Evolutionary conservation across 2,888 invertebrate genomes (phyloP).

Genomic region (Carterocephalus palaemon): DNA sequence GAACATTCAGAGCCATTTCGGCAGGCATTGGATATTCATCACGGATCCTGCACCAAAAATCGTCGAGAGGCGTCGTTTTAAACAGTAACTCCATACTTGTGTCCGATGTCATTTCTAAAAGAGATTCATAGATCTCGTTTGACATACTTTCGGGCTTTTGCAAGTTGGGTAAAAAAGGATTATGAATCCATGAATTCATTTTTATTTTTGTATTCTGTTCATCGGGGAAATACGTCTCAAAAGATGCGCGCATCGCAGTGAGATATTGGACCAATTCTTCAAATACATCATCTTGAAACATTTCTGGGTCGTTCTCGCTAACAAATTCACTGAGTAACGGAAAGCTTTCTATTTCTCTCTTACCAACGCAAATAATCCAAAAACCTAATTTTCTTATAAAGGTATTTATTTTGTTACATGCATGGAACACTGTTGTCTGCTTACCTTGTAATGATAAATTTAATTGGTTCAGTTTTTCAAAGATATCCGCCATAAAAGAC

Average conservation of each 20-base stretch:
- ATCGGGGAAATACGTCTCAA: slow-evolving; percentile 37
- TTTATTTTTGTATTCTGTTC: slow-evolving; percentile 38
- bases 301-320: slow-evolving; percentile 36
- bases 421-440: slow-evolving; percentile 38
- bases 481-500: slow-evolving; percentile 32
- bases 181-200: too few relatives aligned
- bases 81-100: slow-evolving; percentile 39
- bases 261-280: slow-evolving; percentile 39
- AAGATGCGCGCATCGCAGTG: slow-evolving; percentile 37
- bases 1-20: slow-evolving; percentile 31
- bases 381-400: slow-evolving; percentile 37
- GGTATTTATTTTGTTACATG: slow-evolving; percentile 36
- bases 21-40: slow-evolving; percentile 38
- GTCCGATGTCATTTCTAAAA: slow-evolving; percentile 41
- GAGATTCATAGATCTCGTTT: slow-evolving; percentile 36
- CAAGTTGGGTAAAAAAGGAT: slow-evolving; percentile 39
- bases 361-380: slow-evolving; percentile 34
- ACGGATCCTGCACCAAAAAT: slow-evolving; percentile 39
- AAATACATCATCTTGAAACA: slow-evolving; percentile 34
- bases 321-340: slow-evolving; percentile 38
- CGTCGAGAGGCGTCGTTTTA: slow-evolving; percentile 38
- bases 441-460: slow-evolving; percentile 35
- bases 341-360: slow-evolving; percentile 37
- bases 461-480: slow-evolving; percentile 35
- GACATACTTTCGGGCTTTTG: slow-evolving; percentile 36